Base-by-base conservation (phyloP, 2,797 vertebrate genomes). In the Pantherophis alleghaniensis region DNA sequence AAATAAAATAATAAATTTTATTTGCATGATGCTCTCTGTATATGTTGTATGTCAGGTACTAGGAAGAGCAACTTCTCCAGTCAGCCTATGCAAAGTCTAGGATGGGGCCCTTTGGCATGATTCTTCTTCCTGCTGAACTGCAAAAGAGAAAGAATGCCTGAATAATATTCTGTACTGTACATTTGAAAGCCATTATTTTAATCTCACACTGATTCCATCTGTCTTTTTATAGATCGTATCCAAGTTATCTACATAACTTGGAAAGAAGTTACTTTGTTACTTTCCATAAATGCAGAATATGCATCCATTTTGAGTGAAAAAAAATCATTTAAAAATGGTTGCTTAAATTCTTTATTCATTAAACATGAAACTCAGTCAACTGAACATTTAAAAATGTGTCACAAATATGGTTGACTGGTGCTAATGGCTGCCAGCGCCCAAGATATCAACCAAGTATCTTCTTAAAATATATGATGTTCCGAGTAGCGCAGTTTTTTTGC, bases 281-380 rank as follows among this genome's bases (percentile, higher is more conserved):
- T 69, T 87, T 55, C 32, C 9, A 22, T 74, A 59, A 83, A 83
- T 93, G 92, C 94, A 88, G 92, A 90, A 32, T 16, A 18, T 91
- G 94, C 94, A 91, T 95, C 26, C 94, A 94, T 96, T 95, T 93
- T 95, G 94, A 95, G 5, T 94, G 92, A 2, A 2, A 4, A 87
- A 91, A 94, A 92, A 69, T 66, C 95, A 95, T 92, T 96, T 61
- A 92, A 93, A 96, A 96, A 95, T 92, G 94, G 90, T 74, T 95
- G 93, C 95, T 96, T 95, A 95, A 95, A 94, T 96, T 95, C 94
- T 51, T 51, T 51, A 51, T 51, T 51, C 47, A 51, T 51, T 51
- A 51, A 51, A 51, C 47, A 51, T 51, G 47, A 7, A 51, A 51
- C 6, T 51, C 47, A 51, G 47, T 7, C 47, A 51, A 51, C 47